Conservation (phyloP, 1,140 invertebrate genomes). For the Catajapyx aquilonaris region DNA sequence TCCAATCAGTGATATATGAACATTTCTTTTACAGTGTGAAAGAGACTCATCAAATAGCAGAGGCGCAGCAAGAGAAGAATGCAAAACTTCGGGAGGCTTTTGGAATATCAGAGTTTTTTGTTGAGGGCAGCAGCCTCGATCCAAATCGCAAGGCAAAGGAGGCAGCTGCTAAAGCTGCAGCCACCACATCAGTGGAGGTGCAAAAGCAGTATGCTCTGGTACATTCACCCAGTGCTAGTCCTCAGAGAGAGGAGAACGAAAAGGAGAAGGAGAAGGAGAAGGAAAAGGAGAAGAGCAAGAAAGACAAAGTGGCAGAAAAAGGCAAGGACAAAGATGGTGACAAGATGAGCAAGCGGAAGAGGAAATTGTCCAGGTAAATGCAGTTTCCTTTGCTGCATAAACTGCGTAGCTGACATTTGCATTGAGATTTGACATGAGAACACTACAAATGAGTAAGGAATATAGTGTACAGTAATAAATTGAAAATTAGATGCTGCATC, state of each 20-base stretch:
- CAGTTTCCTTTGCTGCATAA: background rate
- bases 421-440: background rate
- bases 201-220: slow-evolving; percentile 36
- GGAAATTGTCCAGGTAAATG: background rate
- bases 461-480: background rate
- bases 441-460: background rate
- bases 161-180: slow-evolving; percentile 35
- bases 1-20: too few relatives aligned
- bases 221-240: slow-evolving; percentile 27
- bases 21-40: slow-evolving; percentile 45
- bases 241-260: slow-evolving; percentile 1
- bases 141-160: slow-evolving; percentile 60
- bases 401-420: background rate
- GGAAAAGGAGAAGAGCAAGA: slow-evolving; percentile 7
- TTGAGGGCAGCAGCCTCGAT: slow-evolving; percentile 84
- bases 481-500: background rate
- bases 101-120: slow-evolving; percentile 80
- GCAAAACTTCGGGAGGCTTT: slow-evolving; percentile 77
- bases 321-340: slow-evolving; percentile 6
- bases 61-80: slow-evolving; percentile 93
- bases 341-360: slow-evolving; percentile 6
- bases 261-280: slow-evolving; percentile 6
- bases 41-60: slow-evolving; percentile 86
- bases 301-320: slow-evolving; percentile 2
- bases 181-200: too few relatives aligned